phyloP scores from a whole-genome alignment of 2,888 invertebrate genomes.

The Tinea pellionella region DNA sequence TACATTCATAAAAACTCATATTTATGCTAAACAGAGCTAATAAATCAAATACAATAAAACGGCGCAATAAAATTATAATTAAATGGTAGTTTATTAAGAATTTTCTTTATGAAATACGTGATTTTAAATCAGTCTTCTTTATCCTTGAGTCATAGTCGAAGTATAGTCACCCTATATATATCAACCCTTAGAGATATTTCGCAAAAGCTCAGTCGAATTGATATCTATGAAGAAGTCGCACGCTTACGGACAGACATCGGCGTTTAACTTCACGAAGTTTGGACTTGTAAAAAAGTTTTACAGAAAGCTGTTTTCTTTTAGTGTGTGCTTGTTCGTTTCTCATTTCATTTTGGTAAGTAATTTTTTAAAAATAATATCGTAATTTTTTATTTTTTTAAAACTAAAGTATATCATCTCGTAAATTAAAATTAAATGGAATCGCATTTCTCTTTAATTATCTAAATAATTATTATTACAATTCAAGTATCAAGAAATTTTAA shows the following conservation, averaged over 20 bases:
- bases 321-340: not conserved
- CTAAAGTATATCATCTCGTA: too few species aligned
- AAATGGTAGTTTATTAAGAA: not conserved
- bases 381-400: too few species aligned
- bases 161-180: not conserved
- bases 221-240: not conserved
- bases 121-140: not conserved
- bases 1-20: too few species aligned
- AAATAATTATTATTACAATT: too few species aligned
- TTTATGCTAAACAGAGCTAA: not conserved
- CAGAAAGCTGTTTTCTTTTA: not conserved
- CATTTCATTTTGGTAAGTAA: not conserved
- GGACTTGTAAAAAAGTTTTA: not conserved
- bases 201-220: not conserved
- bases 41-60: not conserved
- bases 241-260: not conserved
- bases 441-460: too few species aligned
- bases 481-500: too few species aligned
- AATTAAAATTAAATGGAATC: too few species aligned
- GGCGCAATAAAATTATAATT: not conserved
- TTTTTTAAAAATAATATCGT: too few species aligned
- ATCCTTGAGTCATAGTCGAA: not conserved
- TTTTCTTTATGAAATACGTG: constrained; percentile 1
- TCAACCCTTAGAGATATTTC: not conserved
- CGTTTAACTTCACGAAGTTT: not conserved